phyloP scores from a whole-genome alignment of 2,113 vertebrate genomes.

The Coreoperca whiteheadi region DNA sequence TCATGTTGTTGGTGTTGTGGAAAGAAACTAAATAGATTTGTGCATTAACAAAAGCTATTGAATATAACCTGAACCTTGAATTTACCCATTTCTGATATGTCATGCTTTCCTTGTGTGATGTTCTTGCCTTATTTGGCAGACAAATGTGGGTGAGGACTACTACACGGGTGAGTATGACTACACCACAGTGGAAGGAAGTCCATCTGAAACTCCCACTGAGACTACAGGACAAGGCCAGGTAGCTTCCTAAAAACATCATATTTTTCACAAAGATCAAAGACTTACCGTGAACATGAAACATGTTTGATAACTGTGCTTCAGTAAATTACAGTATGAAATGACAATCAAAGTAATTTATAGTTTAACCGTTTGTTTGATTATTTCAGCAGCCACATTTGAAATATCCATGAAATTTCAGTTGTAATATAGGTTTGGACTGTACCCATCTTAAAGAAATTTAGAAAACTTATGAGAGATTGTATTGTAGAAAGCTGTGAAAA shows the following conservation, averaged over 20 bases:
- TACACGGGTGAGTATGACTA: conserved; percentile 87
- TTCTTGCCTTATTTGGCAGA: conserved; percentile 79
- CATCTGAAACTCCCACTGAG: conserved; percentile 86
- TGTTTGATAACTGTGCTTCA: background rate
- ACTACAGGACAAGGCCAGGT: conserved; percentile 87
- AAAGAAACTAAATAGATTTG: background rate
- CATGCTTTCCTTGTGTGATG: background rate
- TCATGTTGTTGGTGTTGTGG: background rate
- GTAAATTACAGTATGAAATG: background rate
- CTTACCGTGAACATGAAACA: background rate
- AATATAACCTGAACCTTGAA: background rate
- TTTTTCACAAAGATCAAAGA: background rate
- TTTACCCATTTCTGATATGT: background rate
- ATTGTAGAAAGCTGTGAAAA: too few species aligned
- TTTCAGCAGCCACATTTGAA: too few species aligned
- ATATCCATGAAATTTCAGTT: too few species aligned
- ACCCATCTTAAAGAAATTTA: too few species aligned
- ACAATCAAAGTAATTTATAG: background rate
- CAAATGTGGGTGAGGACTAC: conserved; percentile 86
- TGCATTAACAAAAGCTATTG: background rate
- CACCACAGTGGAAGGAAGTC: conserved; percentile 83
- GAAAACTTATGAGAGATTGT: too few species aligned
- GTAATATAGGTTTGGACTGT: too few species aligned
- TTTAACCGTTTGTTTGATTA: background rate
- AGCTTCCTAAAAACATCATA: conserved; percentile 59